Evolutionary conservation across 2,797 vertebrate species (phyloP), one percentile per base, ranked within the genome.

Genomic region (Tiaroga cobitis): DNA sequence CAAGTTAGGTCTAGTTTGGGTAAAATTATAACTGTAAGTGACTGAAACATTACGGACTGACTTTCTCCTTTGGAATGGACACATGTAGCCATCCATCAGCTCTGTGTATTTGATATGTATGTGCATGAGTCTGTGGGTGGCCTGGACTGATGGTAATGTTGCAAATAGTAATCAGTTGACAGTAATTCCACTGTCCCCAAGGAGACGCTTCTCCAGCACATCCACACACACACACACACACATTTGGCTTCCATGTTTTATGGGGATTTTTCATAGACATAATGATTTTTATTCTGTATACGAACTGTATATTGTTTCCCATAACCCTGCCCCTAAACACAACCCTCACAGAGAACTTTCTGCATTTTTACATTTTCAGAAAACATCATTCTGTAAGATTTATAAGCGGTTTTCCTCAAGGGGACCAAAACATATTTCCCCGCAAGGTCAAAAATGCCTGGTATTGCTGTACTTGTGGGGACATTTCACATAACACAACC

Each of bases 121-220:
- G 92, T 91, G 94, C 92, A 94, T 94, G 93, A 69, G 59, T 26
- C 2, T 75, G 75, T 85, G 88, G 51, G 86, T 90, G 85, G 80
- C 77, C 92, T 94, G 88, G 8, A 84, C 89, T 87, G 80, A 16
- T 87, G 90, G 91, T 92, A 92, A 93, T 93, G 93, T 92, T 93
- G 92, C 92, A 93, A 93, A 94, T 95, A 94, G 86, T 90, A 88
- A 93, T 92, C 91, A 93, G 93, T 93, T 93, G 93, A 93, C 90
- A 88, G 91, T 95, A 95, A 95, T 94, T 93, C 93, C 82, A 29
- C 67, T 85, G 39, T 81, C 65, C 73, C 39, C 41, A 78, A 78
- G 79, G 78, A 81, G 37, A 68, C 41, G 19, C 29, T 13, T 1
- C 5, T 83, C 75, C 85, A 88, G 91, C 87, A 87, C 88, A 86